These are phyloP conservation scores for Pteronura brasiliensis DNA, from an alignment of 2,113 vertebrate species.

Conservation along the genomic window DNA sequence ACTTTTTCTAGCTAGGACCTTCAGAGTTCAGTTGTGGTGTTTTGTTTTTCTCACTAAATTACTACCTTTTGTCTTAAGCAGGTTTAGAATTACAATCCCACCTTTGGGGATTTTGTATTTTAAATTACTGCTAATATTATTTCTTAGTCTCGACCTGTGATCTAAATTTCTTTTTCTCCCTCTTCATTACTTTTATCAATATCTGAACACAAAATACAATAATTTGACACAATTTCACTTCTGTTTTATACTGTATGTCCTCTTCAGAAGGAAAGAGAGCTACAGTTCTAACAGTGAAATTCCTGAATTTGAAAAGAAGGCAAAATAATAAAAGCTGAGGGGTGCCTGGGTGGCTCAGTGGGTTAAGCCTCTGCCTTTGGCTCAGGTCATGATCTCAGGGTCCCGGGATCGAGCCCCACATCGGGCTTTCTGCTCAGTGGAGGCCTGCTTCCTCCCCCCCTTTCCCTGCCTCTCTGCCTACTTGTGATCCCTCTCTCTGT, in stretches of 20 bases:
- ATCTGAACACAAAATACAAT: not conserved
- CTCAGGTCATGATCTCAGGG: no score
- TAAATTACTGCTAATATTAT: not conserved
- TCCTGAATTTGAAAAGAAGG: not conserved
- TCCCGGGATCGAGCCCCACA: no score
- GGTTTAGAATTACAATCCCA: not conserved
- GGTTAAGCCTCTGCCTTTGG: no score
- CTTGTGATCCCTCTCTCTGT: no score
- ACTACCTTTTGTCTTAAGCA: not conserved
- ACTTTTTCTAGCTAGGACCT: not conserved
- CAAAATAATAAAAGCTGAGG: not conserved
- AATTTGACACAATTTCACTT: not conserved
- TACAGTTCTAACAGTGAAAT: not conserved
- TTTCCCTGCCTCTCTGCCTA: no score
- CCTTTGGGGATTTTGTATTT: not conserved
- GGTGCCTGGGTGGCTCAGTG: no score
- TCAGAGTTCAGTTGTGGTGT: not conserved
- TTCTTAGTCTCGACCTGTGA: not conserved
- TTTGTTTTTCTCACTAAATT: not conserved
- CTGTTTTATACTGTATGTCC: not conserved
- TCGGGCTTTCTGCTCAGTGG: no score
- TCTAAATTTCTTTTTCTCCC: not conserved
- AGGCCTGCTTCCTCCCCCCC: no score
- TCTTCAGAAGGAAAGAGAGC: not conserved
- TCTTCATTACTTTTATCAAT: not conserved